A percentile compares a stretch with the other conserved stretches of the same genome.
phyloP scores from a whole-genome alignment of 2,113 vertebrate species.

The Trogon melanurus region DNA sequence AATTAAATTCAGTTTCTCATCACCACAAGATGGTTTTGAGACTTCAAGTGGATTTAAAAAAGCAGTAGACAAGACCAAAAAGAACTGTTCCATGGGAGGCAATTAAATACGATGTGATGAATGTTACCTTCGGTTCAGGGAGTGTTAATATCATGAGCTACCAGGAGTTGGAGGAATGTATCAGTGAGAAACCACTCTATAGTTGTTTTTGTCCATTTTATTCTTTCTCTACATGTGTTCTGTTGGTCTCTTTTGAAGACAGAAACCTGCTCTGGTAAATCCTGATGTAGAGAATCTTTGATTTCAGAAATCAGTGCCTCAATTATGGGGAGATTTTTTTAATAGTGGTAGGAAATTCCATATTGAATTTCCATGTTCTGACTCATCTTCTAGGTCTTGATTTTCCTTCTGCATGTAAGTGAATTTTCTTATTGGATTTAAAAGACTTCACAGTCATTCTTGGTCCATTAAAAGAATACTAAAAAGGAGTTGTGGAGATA shows the following conservation, averaged over 20 bases:
- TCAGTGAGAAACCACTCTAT: neutral
- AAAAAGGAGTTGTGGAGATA: neutral
- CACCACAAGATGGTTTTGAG: neutral
- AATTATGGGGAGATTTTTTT: neutral
- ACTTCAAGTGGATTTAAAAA: neutral
- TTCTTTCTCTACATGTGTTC: neutral
- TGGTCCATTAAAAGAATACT: neutral
- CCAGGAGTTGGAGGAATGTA: neutral
- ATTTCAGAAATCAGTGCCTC: neutral
- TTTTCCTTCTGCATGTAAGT: neutral
- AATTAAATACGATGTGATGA: neutral
- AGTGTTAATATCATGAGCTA: neutral
- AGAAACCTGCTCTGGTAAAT: neutral
- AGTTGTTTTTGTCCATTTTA: neutral
- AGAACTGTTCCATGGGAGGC: rapidly evolving
- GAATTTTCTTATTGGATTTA: neutral
- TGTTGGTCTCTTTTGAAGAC: neutral
- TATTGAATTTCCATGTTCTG: neutral
- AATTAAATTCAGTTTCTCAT: neutral
- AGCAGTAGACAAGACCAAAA: neutral
- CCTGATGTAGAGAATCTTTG: neutral
- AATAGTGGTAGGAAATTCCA: neutral
- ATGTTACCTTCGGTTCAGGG: neutral
- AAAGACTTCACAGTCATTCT: neutral
- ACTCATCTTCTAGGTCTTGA: neutral